Conservation (phyloP, 2,113 vertebrate genomes). For the Erythrolamprus reginae region DNA sequence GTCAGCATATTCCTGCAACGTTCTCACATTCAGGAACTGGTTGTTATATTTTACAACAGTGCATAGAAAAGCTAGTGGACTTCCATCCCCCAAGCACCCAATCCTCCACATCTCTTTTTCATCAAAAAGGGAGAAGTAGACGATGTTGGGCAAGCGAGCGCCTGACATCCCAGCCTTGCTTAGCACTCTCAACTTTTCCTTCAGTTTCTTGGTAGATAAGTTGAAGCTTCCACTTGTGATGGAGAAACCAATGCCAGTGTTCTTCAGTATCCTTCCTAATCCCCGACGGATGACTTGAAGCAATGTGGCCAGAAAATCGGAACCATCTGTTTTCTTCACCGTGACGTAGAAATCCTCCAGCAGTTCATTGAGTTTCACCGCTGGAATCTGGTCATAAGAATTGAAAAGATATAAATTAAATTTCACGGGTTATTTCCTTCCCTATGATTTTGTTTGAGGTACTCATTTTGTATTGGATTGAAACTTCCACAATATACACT, state of each 20-base stretch:
- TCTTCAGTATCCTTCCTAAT: slow-evolving; percentile 60
- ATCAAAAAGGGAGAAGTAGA: slow-evolving; percentile 52
- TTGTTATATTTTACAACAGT: slow-evolving; percentile 61
- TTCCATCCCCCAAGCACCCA: slow-evolving; percentile 52
- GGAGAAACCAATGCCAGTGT: slow-evolving; percentile 53
- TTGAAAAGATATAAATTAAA: not conserved
- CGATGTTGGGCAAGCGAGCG: slow-evolving; percentile 35
- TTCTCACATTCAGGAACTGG: slow-evolving; percentile 59
- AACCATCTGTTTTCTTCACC: slow-evolving; percentile 57
- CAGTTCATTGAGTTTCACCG: slow-evolving; percentile 55
- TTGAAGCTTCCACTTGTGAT: slow-evolving; percentile 62
- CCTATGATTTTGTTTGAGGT: not conserved
- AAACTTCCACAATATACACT: not conserved
- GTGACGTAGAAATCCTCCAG: slow-evolving; percentile 59
- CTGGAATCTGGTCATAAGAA: slow-evolving; percentile 63
- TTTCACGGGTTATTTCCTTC: not conserved
- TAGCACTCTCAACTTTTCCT: slow-evolving; percentile 60
- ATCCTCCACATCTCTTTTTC: slow-evolving; percentile 61
- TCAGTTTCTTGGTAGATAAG: slow-evolving; percentile 63
- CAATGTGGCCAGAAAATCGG: slow-evolving; percentile 58
- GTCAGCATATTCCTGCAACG: slow-evolving; percentile 49
- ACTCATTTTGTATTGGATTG: not conserved
- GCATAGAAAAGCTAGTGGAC: slow-evolving; percentile 42
- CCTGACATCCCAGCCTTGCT: slow-evolving; percentile 58
- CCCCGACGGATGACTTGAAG: slow-evolving; percentile 44